phyloP scores from a whole-genome alignment of 2,888 invertebrate genomes.

The Platynereis dumerilii region DNA sequence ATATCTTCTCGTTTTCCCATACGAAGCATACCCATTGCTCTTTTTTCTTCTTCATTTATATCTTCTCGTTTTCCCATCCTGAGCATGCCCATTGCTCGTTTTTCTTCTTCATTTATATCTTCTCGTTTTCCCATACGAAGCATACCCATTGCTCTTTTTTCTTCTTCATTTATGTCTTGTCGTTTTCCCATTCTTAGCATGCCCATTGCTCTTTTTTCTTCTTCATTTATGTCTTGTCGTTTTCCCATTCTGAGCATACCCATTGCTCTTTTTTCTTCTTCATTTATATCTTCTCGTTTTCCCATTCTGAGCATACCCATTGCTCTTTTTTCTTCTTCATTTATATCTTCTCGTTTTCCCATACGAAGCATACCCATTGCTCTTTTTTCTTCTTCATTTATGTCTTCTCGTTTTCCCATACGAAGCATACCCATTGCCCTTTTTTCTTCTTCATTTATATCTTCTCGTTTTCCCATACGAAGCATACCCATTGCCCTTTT shows the following conservation, averaged over 20 bases:
- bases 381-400: slow-evolving; percentile 24
- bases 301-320: slow-evolving; percentile 39
- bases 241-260: slow-evolving; percentile 39
- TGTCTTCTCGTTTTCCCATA: slow-evolving; percentile 40
- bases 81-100: slow-evolving; percentile 36
- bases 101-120: slow-evolving; percentile 31
- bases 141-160: slow-evolving; percentile 31
- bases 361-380: slow-evolving; percentile 37
- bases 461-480: slow-evolving; percentile 33
- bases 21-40: slow-evolving; percentile 36
- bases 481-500: slow-evolving; percentile 28
- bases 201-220: slow-evolving; percentile 18
- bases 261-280: slow-evolving; percentile 32
- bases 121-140: slow-evolving; percentile 24
- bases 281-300: slow-evolving; percentile 22
- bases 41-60: slow-evolving; percentile 22
- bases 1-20: slow-evolving; percentile 35
- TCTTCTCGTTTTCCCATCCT: slow-evolving; percentile 35
- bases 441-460: slow-evolving; percentile 39
- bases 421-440: slow-evolving; percentile 49
- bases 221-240: slow-evolving; percentile 23
- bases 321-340: slow-evolving; percentile 36
- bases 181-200: slow-evolving; percentile 36
- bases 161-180: slow-evolving; percentile 35
- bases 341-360: slow-evolving; percentile 33